Conservation (phyloP, 37 sponge, comb jelly and placozoan genomes). For the Ephydatia muelleri region DNA sequence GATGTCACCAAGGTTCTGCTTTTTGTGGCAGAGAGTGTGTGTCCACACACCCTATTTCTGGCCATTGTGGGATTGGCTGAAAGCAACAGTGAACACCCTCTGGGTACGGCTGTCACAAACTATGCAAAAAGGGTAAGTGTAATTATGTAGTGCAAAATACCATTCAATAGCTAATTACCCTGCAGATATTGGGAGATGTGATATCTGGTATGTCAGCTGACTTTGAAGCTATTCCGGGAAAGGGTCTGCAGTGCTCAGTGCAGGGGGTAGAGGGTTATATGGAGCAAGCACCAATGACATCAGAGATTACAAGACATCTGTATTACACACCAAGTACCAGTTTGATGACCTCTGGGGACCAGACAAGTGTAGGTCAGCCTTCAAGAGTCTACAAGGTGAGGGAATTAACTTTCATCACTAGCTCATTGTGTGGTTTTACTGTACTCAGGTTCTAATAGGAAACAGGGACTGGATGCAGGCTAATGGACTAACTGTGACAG, state of each 20-base stretch:
- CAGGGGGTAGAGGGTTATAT: constrained; percentile 30
- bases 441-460: constrained; percentile 74
- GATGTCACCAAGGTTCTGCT: constrained; percentile 58
- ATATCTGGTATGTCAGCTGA: constrained; percentile 57
- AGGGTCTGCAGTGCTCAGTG: constrained; percentile 78
- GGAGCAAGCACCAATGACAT: neutral
- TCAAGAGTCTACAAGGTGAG: constrained; percentile 24
- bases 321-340: neutral
- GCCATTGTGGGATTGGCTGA: constrained; percentile 87
- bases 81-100: constrained; percentile 93
- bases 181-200: constrained; percentile 56
- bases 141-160: neutral
- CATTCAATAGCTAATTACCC: neutral
- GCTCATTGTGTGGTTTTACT: neutral
- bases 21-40: constrained; percentile 50
- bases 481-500: constrained; percentile 39
- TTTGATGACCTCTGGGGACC: constrained; percentile 7
- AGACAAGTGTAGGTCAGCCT: neutral
- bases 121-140: constrained; percentile 65
- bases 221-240: constrained; percentile 83
- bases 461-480: constrained; percentile 83
- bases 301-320: constrained; percentile 4
- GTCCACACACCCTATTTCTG: constrained; percentile 58
- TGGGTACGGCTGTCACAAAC: constrained; percentile 82
- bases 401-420: neutral